Evolutionary conservation across 2,888 invertebrate genomes (phyloP).

Genomic region (Chymomyza amoena): DNA sequence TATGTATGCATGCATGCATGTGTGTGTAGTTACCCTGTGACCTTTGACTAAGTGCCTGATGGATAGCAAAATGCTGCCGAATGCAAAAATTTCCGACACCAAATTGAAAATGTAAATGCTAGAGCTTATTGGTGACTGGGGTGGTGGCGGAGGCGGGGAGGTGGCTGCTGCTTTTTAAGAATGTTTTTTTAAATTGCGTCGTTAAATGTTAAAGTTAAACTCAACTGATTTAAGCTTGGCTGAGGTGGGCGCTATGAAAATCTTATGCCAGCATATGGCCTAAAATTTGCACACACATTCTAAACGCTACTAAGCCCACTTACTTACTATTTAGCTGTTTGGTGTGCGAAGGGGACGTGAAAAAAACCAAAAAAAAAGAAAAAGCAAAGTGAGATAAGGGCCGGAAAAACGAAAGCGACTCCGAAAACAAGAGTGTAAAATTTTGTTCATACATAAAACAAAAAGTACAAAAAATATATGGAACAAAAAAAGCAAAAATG

Average conservation of each 20-base stretch:
- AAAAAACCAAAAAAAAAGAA: conserved; percentile 14
- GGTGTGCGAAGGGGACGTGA: conserved; percentile 8
- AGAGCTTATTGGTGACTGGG: not conserved
- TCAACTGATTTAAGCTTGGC: conserved; percentile 20
- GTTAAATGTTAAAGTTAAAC: conserved; percentile 55
- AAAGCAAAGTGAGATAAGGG: conserved; percentile 37
- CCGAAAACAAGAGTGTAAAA: conserved; percentile 70
- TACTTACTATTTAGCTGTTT: conserved; percentile 65
- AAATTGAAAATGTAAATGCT: not conserved
- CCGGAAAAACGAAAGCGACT: conserved; percentile 41
- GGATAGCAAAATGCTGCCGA: conserved; percentile 6
- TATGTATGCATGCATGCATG: no score
- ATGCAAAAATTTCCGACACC: not conserved
- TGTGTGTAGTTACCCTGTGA: not conserved
- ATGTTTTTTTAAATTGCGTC: no score
- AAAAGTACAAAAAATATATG: not conserved
- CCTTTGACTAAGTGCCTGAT: not conserved
- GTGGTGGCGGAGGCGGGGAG: no score
- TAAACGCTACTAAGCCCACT: conserved; percentile 71
- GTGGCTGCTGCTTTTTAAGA: no score
- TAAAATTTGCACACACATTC: conserved; percentile 35
- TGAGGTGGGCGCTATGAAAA: conserved; percentile 66
- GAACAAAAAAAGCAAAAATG: conserved; percentile 34
- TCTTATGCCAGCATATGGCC: conserved; percentile 30
- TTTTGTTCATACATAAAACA: conserved; percentile 60